Percentiles rank a stretch among this genome's conserved stretches.
phyloP scores from a whole-genome alignment of 2,888 invertebrate species.

The Parelbella ahira region DNA sequence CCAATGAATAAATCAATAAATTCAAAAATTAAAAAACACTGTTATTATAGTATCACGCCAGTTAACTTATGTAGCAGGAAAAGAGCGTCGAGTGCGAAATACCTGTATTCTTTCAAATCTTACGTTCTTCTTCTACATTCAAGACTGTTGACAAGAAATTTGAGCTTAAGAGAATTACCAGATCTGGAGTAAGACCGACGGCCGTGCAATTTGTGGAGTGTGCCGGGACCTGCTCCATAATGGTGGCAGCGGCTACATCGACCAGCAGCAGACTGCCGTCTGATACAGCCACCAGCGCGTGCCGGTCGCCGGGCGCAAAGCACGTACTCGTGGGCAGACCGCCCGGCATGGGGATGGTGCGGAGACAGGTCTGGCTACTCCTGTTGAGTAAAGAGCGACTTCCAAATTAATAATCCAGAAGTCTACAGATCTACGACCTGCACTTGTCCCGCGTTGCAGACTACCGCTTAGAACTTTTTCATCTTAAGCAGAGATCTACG shows the following conservation, averaged over 20 bases:
- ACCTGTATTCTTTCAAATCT: no score
- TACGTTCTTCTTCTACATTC: no score
- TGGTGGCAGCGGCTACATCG: slow-evolving; percentile 89
- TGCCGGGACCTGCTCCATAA: slow-evolving; percentile 91
- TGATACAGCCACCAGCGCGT: slow-evolving; percentile 92
- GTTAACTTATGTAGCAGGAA: no score
- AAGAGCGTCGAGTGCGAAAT: no score
- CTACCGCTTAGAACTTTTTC: no score
- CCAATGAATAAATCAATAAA: no score
- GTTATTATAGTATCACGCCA: no score
- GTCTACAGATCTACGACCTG: no score
- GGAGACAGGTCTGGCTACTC: slow-evolving; percentile 83
- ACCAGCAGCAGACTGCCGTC: slow-evolving; percentile 90
- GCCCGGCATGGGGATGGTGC: slow-evolving; percentile 82
- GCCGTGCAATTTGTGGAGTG: slow-evolving; percentile 91
- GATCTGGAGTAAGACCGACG: slow-evolving; percentile 88
- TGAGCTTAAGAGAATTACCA: slow-evolving; percentile 82
- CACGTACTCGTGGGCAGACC: slow-evolving; percentile 86
- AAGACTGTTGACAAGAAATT: no score
- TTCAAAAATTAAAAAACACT: no score
- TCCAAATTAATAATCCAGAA: not conserved
- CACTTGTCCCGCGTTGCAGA: no score
- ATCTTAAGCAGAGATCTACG: no score
- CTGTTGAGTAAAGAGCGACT: slow-evolving; percentile 35
- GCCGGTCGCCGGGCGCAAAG: slow-evolving; percentile 94